Percentiles rank a stretch among this genome's conserved stretches.
Conservation (phyloP, 1,140 invertebrate species). For the Dendroctonus ponderosae region DNA sequence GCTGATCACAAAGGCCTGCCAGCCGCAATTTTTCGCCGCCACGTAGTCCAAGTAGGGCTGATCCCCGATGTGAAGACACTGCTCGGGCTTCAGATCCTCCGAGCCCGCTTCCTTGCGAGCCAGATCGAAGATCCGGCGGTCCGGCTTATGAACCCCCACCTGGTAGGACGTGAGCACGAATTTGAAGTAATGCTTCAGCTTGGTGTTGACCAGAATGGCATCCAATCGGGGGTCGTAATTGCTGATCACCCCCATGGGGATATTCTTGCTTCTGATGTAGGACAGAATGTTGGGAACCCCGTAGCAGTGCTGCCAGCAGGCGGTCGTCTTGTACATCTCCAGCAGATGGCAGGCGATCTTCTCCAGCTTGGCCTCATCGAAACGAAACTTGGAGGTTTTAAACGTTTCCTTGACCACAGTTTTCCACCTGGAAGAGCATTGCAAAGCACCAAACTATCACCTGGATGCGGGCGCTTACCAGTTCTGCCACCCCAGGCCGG, state of each 20-base stretch:
- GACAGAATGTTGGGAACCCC: conserved; percentile 64
- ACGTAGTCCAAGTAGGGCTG: conserved; percentile 71
- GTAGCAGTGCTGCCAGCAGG: conserved; percentile 69
- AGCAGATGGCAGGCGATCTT: conserved; percentile 64
- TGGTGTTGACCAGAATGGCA: conserved; percentile 63
- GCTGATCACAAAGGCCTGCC: conserved; percentile 68
- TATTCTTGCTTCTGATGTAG: conserved; percentile 43
- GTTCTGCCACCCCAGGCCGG: conserved; percentile 68
- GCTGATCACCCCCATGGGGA: conserved; percentile 75
- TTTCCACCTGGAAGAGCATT: conserved; percentile 58
- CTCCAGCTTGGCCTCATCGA: conserved; percentile 53
- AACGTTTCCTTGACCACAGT: conserved; percentile 67
- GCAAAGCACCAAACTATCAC: background rate
- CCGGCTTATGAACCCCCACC: conserved; percentile 72
- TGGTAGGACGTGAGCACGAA: conserved; percentile 79
- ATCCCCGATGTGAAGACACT: conserved; percentile 83
- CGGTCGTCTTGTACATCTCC: conserved; percentile 63
- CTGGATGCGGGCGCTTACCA: conserved; percentile 56
- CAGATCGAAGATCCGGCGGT: conserved; percentile 68
- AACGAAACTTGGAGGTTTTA: conserved; percentile 51
- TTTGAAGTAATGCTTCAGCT: conserved; percentile 68
- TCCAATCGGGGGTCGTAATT: conserved; percentile 84
- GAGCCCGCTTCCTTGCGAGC: conserved; percentile 59
- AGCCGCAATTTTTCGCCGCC: conserved; percentile 70
- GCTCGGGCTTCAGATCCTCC: conserved; percentile 53